Evolutionary conservation across 2,888 invertebrate genomes (phyloP).

Genomic region (Conus canariensis): DNA sequence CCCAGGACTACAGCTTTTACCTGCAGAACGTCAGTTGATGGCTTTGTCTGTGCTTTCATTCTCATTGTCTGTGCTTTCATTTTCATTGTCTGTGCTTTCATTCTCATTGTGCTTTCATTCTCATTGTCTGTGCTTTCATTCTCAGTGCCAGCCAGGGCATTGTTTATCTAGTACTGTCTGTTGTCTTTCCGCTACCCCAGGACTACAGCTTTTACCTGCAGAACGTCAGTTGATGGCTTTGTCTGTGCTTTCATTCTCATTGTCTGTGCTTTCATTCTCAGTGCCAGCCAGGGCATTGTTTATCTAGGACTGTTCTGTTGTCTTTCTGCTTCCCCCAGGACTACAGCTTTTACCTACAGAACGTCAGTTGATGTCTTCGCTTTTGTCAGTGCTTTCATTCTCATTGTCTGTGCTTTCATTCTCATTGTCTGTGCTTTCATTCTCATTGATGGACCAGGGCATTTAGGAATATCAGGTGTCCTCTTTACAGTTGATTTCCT

Average conservation of each 20-base stretch:
- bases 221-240: constrained; percentile 87
- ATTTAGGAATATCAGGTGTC: too few species aligned
- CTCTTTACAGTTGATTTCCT: too few species aligned
- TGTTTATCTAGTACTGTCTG: too few species aligned
- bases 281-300: too few species aligned
- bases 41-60: not conserved
- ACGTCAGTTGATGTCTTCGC: constrained; percentile 80
- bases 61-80: not conserved
- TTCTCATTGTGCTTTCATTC: not conserved
- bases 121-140: too few species aligned
- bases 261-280: not conserved
- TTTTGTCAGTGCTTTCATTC: not conserved
- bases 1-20: constrained; percentile 98
- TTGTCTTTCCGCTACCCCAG: constrained; percentile 96
- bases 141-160: too few species aligned
- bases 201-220: constrained; percentile 99
- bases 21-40: constrained; percentile 89
- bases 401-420: not conserved
- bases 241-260: too few species aligned
- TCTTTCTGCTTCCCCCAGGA: constrained; percentile 99
- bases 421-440: not conserved
- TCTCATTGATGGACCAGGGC: not conserved
- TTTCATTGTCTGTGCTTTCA: not conserved
- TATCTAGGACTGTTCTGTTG: too few species aligned
- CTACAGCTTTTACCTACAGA: constrained; percentile 98